Base-by-base conservation (phyloP, 2,888 invertebrate species). In the Monoplex corrugatus region DNA sequence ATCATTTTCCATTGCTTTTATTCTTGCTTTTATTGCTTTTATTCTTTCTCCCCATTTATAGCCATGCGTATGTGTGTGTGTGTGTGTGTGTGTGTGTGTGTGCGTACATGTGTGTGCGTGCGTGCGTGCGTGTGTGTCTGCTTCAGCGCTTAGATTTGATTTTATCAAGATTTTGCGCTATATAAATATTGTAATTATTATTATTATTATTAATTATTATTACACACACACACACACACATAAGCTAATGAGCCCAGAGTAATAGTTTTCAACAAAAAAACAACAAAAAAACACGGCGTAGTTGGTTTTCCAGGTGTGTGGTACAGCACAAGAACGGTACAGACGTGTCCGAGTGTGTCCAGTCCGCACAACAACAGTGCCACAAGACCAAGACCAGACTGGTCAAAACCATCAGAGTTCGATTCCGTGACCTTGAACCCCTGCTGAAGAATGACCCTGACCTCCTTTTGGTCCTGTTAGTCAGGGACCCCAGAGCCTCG, bases 351-450 rank as follows among this genome's bases (percentile, higher is more conserved):
- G n/a, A n/a, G n/a, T 86, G 86, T 40, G 2, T 86, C n/a, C 10
- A 2, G 43, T 5, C 8, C 3, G 68, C 86, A 1, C n/a, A 68
- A 32, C 6, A 16, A 16, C 32, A 23, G n/a, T 86, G 86, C 86
- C 10, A n/a, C 28, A 1, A 43, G 32, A 38, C 68, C 44, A 35
- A 75, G 28, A n/a, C 43, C 50, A 38, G 38, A 5, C 57, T 80
- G 16, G 38, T 87, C 80, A 87, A 87, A 80, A 57, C 80, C 87
- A 78, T 87, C 38, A 38, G 87, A 44, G 13, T 32, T 1, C 38
- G 38, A 6, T 38, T 87, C 44, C 57, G 50, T 40, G 57, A 78
- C 80, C 50, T 87, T 16, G 50, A 38, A 35, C 87, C 78, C 32
- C 75, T 87, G 13, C 1, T 87, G 57, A n/a, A 40, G n/a, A 6